These are phyloP conservation scores for Chrysogorgia sp. DNA, from an alignment of 92 coral and sea anemone species.

Conservation along the genomic window DNA sequence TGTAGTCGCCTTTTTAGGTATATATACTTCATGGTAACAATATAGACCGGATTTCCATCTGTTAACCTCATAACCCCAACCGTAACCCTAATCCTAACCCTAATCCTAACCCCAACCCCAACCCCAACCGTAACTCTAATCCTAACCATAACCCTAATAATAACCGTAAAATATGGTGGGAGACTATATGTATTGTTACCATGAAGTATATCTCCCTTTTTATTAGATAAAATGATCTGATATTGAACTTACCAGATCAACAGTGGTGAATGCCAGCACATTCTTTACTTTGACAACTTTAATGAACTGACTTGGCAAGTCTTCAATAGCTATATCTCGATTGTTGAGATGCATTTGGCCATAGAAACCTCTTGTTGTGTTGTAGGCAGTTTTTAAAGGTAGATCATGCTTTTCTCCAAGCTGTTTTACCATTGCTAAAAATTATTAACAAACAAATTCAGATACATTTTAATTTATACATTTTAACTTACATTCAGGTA, in stretches of 20 bases:
- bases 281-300: constrained; percentile 78
- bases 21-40: no score
- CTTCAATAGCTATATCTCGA: constrained; percentile 60
- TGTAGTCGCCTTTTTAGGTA: no score
- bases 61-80: no score
- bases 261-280: constrained; percentile 77
- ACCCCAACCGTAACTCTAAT: no score
- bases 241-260: constrained; percentile 76
- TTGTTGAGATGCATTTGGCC: constrained; percentile 73
- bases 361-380: constrained; percentile 89
- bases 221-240: neutral
- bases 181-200: constrained; percentile 2
- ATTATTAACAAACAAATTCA: neutral
- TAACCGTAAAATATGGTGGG: no score
- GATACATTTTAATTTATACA: neutral
- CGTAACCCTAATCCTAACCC: no score
- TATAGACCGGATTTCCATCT: no score
- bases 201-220: neutral
- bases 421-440: constrained; percentile 81
- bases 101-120: no score
- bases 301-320: constrained; percentile 80
- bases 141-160: no score
- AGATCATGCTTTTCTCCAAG: constrained; percentile 76
- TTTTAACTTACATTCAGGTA: neutral
- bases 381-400: constrained; percentile 88